Conservation (phyloP, 2,888 invertebrate species). For the Cephalotes varians region DNA sequence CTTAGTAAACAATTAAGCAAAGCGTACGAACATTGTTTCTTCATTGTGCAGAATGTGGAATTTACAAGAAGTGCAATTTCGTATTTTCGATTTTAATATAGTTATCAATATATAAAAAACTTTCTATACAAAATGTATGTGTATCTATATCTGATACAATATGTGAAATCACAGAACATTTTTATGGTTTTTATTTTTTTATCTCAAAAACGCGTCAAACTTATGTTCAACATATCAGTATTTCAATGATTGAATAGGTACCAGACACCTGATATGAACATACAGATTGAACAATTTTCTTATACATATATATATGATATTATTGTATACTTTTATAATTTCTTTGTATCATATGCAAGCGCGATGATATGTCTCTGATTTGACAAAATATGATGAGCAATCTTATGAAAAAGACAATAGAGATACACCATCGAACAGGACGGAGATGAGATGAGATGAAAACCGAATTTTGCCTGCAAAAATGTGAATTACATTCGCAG, state of each 20-base stretch:
- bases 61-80: background rate
- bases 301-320: background rate
- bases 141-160: constrained; percentile 20
- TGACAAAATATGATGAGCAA: background rate
- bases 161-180: constrained; percentile 41
- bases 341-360: constrained; percentile 22
- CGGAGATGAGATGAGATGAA: constrained; percentile 8
- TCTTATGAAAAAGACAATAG: background rate
- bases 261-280: constrained; percentile 11
- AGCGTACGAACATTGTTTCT: background rate
- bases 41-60: constrained; percentile 18
- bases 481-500: constrained; percentile 42
- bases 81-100: constrained; percentile 4
- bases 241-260: background rate
- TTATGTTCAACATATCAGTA: background rate
- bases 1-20: constrained; percentile 5
- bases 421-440: constrained; percentile 5
- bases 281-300: background rate
- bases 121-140: constrained; percentile 49
- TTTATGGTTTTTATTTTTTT: constrained; percentile 19
- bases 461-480: constrained; percentile 38
- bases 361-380: constrained; percentile 21
- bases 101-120: constrained; percentile 37
- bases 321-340: constrained; percentile 11
- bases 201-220: background rate